phyloP scores from a whole-genome alignment of 1,140 invertebrate species.

The Carposina sasakii region DNA sequence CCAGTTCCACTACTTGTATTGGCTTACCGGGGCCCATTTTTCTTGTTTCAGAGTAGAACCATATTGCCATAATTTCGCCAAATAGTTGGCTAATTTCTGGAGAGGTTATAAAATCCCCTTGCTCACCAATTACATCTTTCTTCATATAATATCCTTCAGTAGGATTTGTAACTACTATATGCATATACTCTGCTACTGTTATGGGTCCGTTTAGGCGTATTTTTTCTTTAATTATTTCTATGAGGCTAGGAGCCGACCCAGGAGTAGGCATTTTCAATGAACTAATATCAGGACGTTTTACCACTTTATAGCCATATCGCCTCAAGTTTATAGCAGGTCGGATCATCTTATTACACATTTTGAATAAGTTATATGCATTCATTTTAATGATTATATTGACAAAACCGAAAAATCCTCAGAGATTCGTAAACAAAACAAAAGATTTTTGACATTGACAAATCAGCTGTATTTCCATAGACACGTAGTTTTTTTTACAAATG shows the following conservation, averaged over 20 bases:
- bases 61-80: slow-evolving; percentile 89
- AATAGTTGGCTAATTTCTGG: slow-evolving; percentile 97
- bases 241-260: slow-evolving; percentile 46
- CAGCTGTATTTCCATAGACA: too few species aligned
- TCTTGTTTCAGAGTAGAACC: slow-evolving; percentile 91
- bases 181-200: slow-evolving; percentile 96
- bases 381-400: too few species aligned
- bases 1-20: slow-evolving; percentile 93
- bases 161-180: slow-evolving; percentile 89
- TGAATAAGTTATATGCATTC: slow-evolving; percentile 41
- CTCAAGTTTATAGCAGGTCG: slow-evolving; percentile 28
- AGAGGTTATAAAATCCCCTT: slow-evolving; percentile 96
- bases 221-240: slow-evolving; percentile 72
- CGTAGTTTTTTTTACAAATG: too few species aligned
- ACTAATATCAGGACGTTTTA: slow-evolving; percentile 57
- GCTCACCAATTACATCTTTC: slow-evolving; percentile 89
- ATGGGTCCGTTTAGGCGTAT: slow-evolving; percentile 90
- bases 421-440: too few species aligned
- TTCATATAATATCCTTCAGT: slow-evolving; percentile 89
- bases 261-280: slow-evolving; percentile 54
- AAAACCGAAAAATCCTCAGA: too few species aligned
- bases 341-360: slow-evolving; percentile 31
- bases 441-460: too few species aligned
- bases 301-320: slow-evolving; percentile 41
- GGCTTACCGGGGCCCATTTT: slow-evolving; percentile 84